phyloP scores from a whole-genome alignment of 1,140 invertebrate genomes.

The Tenebrio molitor region DNA sequence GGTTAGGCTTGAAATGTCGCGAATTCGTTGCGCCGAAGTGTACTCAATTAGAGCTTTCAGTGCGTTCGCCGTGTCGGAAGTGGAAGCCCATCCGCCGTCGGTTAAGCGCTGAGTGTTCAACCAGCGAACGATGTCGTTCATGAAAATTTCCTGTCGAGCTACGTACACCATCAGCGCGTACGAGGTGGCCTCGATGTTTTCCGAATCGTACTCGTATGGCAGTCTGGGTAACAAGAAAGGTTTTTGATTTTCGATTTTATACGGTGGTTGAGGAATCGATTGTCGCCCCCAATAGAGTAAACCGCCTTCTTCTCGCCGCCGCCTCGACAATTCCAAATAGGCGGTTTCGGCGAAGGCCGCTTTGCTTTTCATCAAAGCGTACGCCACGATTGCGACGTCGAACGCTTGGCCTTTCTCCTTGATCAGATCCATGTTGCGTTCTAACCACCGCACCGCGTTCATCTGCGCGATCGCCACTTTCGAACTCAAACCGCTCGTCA shows the following conservation, averaged over 20 bases:
- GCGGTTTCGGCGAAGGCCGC: conserved; percentile 85
- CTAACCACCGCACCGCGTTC: conserved; percentile 84
- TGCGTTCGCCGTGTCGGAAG: conserved; percentile 89
- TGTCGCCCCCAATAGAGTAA: conserved; percentile 89
- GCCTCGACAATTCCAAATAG: conserved; percentile 79
- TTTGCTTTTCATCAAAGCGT: conserved; percentile 85
- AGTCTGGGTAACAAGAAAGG: conserved; percentile 90
- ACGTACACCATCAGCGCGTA: conserved; percentile 94
- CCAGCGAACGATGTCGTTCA: conserved; percentile 93
- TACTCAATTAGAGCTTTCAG: conserved; percentile 93
- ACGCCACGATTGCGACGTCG: conserved; percentile 89
- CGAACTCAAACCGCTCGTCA: conserved; percentile 81
- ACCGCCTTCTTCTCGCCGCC: conserved; percentile 79
- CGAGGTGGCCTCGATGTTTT: conserved; percentile 93
- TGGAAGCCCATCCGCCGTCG: conserved; percentile 96
- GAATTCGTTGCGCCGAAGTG: conserved; percentile 84
- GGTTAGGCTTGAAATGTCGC: conserved; percentile 88
- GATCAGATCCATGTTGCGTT: conserved; percentile 84
- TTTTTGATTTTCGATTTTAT: conserved; percentile 91
- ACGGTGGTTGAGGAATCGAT: conserved; percentile 80
- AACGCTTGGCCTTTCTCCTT: conserved; percentile 81
- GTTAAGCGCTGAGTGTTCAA: conserved; percentile 90
- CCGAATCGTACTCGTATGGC: conserved; percentile 89
- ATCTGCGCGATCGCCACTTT: conserved; percentile 79
- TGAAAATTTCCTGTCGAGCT: conserved; percentile 82